A percentile compares a stretch with the other conserved stretches of the same genome.
Evolutionary conservation across 2,113 vertebrate genomes (phyloP).

Genomic region (Oncorhynchus gorbuscha): DNA sequence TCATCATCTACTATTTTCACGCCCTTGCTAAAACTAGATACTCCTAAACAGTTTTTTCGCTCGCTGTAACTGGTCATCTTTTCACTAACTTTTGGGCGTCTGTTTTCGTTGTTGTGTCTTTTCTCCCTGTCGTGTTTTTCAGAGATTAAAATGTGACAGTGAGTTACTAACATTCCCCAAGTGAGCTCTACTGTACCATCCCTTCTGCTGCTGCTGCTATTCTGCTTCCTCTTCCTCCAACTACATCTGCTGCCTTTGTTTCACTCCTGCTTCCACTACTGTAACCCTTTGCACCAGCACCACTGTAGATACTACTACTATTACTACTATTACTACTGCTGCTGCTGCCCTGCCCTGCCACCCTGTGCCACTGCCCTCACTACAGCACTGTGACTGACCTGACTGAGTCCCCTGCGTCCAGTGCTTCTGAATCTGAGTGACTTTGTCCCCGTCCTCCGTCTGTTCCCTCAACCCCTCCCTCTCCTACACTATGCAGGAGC

Average conservation of each 20-base stretch:
- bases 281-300: not conserved
- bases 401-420: constrained; percentile 9
- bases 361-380: constrained; percentile 34
- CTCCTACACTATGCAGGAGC: constrained; percentile 80
- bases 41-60: not conserved
- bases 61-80: constrained; percentile 20
- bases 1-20: not conserved
- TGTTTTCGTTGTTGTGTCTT: constrained; percentile 5
- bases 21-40: not conserved
- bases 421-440: constrained; percentile 6
- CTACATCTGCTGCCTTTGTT: not conserved
- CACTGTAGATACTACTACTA: not conserved
- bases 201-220: not conserved
- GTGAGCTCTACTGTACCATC: constrained; percentile 42
- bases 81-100: constrained; percentile 13
- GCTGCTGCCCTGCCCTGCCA: not conserved
- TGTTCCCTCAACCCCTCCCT: not conserved
- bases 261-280: not conserved
- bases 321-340: not conserved
- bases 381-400: not conserved
- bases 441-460: constrained; percentile 1
- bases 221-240: not conserved
- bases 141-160: constrained; percentile 73
- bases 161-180: constrained; percentile 57
- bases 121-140: constrained; percentile 54